Evolutionary conservation across 2,888 invertebrate species (phyloP), one percentile per base, ranked within the genome.

Genomic region (Drosophila formosana): DNA sequence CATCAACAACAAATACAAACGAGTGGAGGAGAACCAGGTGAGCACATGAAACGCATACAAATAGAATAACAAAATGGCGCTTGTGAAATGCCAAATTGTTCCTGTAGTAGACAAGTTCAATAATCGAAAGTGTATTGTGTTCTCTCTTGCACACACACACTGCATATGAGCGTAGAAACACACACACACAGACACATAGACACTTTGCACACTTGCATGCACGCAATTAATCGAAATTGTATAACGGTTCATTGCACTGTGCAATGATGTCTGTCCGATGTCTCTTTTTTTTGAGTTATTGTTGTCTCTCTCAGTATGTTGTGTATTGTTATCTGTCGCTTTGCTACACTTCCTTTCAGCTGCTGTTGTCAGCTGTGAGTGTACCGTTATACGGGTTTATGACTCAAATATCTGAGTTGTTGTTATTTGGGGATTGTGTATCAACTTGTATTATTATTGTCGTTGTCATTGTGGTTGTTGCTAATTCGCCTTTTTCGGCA

Each of bases 311-410:
- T 75, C 50, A 56, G 50, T 45, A 60, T 63, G 60, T 58, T 46
- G 55, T 55, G 32, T 45, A 41, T 56, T 60, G 58, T 60, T 64
- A 46, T 58, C 47, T 46, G 53, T 46, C 46, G 37, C 23, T 62
- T 62, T 65, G 68, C 56, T 69, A 65, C 50, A 72, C 72, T 82
- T 69, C 75, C 81, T 76, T 70, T 66, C 71, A 71, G 81, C 76
- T 78, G 77, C 66, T 73, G 82, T 66, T 51, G 57, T 76, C 72
- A 69, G 75, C 75, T 78, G 75, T 70, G 56, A 52, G 39, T 73
- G 57, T 73, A 75, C 82, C 80, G 82, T 84, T 86, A 79, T 80
- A 75, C 81, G 60, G 51, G 86, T 83, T 80, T 76, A 72, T 84
- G 83, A 86, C 81, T 84, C 86, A 83, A 82, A 58, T 57, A 66